A percentile compares a stretch with the other conserved stretches of the same genome.
These are phyloP conservation scores for Amblyjoppa proteus DNA, from an alignment of 2,888 invertebrate genomes.

Conservation along the genomic window DNA sequence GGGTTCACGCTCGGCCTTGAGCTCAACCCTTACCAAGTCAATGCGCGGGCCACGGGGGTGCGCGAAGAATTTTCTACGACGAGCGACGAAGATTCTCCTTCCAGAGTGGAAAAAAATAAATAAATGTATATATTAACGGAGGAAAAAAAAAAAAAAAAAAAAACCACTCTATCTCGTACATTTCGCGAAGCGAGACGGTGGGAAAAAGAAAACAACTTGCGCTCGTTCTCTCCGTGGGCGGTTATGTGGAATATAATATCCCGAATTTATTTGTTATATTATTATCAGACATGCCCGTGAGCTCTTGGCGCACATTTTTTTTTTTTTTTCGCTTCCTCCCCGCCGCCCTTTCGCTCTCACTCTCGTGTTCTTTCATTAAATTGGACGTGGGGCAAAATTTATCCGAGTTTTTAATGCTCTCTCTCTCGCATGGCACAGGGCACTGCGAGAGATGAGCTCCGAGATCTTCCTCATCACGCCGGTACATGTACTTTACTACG, in stretches of 20 bases:
- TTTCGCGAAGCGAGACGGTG: conserved; percentile 53
- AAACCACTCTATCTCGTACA: conserved; percentile 49
- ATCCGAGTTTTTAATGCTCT: conserved; percentile 65
- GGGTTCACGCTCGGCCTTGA: conserved; percentile 55
- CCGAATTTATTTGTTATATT: conserved; percentile 72
- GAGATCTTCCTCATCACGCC: conserved; percentile 55
- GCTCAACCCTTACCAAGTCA: conserved; percentile 67
- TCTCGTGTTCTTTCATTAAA: conserved; percentile 66
- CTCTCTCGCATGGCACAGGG: conserved; percentile 28
- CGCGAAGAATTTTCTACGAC: conserved; percentile 48
- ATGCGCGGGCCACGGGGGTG: conserved; percentile 49
- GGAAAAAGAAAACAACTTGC: conserved; percentile 38
- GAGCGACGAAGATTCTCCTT: conserved; percentile 47
- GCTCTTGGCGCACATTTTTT: conserved; percentile 23
- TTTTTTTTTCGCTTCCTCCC: conserved; percentile 32
- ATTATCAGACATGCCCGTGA: conserved; percentile 60
- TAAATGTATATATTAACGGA: conserved; percentile 13
- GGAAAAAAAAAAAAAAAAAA: conserved; percentile 33
- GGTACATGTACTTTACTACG: conserved; percentile 30
- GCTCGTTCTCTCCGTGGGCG: conserved; percentile 64
- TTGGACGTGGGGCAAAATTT: conserved; percentile 69
- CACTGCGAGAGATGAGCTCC: conserved; percentile 45
- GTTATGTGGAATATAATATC: conserved; percentile 68
- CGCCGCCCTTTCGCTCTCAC: conserved; percentile 24
- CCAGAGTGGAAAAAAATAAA: conserved; percentile 6